Evolutionary conservation across 2,888 invertebrate species (phyloP), one percentile per base, ranked within the genome.

Genomic region (Dexiosoma caninum): DNA sequence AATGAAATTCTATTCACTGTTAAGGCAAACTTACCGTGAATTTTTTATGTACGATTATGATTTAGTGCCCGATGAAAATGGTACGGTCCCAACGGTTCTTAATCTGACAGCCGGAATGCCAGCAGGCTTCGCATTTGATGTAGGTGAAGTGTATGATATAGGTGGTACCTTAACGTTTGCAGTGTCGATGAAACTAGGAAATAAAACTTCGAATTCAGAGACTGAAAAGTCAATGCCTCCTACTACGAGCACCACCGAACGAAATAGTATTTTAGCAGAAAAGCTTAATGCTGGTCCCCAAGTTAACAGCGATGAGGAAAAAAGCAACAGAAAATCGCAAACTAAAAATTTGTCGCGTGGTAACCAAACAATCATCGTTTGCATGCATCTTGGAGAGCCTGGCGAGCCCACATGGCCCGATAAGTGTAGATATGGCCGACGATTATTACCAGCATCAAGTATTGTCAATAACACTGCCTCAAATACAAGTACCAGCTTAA

Each of bases 21-120:
- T 92, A 46, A 90, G 93, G 30, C 92, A 94, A 85, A 93, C 94
- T 7, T 93, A 93, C 87, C 92, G 94, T 3, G 93, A 95, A 77
- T 95, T 95, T 86, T 96, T 95, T 87, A 92, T 94, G 53, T 95
- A 94, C 86, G 94, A 95, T 74, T 95, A 93, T 88, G 95, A 95
- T 81, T 90, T 95, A 57, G 91, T 94, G 2, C 92, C 92, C 0
- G 91, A 92, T n/a, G 92, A 92, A 64, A 91, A 94, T 79, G 93
- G 93, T 10, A 93, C 93, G 27, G 92, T 93, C 4, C 93, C 94
- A 0, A 92, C 93, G 64, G 88, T 94, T 4, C 88, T 96, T 23
- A 95, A 95, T 86, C 87, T 96, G 51, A 94, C 94, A 9, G 93
- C 93, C 3, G 91, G 91, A 1, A 92, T 92, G 83, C 91, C 94